Evolutionary conservation across 2,797 vertebrate genomes (phyloP).

Genomic region (Caiman crocodilus): DNA sequence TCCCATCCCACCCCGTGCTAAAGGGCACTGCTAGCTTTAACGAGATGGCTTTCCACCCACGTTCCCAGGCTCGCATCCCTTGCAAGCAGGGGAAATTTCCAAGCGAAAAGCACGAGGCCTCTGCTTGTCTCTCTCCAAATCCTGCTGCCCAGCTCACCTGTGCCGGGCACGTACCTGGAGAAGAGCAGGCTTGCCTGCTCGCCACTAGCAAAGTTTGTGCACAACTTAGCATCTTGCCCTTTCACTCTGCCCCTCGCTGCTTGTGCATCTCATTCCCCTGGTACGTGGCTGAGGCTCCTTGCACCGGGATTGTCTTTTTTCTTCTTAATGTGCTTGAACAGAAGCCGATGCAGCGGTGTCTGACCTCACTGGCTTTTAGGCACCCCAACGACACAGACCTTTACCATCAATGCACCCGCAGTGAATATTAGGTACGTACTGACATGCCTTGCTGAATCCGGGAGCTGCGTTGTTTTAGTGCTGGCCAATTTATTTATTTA

Average conservation of each 20-base stretch:
- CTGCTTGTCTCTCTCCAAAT: not conserved
- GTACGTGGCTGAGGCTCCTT: not conserved
- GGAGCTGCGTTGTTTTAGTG: not conserved
- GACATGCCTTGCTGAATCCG: not conserved
- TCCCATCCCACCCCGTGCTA: not conserved
- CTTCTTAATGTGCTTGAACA: not conserved
- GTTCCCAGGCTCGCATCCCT: not conserved
- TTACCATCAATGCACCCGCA: too few species aligned
- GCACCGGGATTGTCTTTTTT: not conserved
- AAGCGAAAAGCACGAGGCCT: not conserved
- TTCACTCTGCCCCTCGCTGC: not conserved
- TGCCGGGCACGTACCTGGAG: constrained; percentile 4
- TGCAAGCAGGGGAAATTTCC: not conserved
- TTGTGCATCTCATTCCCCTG: not conserved
- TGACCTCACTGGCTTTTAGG: not conserved
- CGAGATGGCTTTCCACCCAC: not conserved
- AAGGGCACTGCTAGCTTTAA: not conserved
- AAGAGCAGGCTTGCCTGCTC: not conserved
- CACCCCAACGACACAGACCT: not conserved
- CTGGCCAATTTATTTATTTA: not conserved
- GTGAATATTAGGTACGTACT: not conserved
- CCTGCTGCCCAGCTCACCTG: constrained; percentile 18
- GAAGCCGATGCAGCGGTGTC: not conserved
- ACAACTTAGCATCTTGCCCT: constrained; percentile 4
- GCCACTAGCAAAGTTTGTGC: not conserved